Base-by-base conservation (phyloP, 2,113 vertebrate species). In the Myrmecophaga tridactyla region DNA sequence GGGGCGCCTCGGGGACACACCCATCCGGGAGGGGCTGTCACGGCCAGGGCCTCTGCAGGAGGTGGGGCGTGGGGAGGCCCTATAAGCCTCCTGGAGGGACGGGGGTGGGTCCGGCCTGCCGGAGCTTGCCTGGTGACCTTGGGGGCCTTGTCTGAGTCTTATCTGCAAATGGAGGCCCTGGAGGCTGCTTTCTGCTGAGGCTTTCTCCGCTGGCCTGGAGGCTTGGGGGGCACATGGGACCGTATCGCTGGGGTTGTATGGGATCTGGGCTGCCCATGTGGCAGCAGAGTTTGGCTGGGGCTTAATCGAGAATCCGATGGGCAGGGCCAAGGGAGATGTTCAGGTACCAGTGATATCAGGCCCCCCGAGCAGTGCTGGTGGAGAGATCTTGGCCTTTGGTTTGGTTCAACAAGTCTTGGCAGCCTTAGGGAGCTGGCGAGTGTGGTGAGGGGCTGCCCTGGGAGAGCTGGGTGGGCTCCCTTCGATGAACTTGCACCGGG, bases 1-100 rank as follows among this genome's bases (percentile, higher is more conserved):
- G 43, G 75, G 75, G 69, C 36, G 94, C 80, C 76, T 76, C 31
- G 2, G 60, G 43, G 95, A 97, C 93, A 96, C 97, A 92, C 95
- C 96, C 91, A 96, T 97, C 63, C 58, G 10, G 53, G 86, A 78
- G 88, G 75, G 80, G 39, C 51, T 84, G 94, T 86, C 96, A 43
- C 12, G 10, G 10, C 48, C 21, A 0, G 0, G 34, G 86, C 48
- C 31, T 76, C 62, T 6, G 62, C 29, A 1, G 36, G 86, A 65
- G 91, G 39, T 34, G 65, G n/a, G 63, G 46, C 34, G 15, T 31
- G n/a, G 72, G 11, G 56, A 25, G 41, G 65, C 43, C 43, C 0
- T 5, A 34, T 8, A 23, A 67, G 39, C 12, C 7, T 43, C 31
- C 23, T 67, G 75, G 25, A 84, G 88, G 39, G 18, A 62, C 34